Evolutionary conservation across 2,113 vertebrate genomes (phyloP), one percentile per base, ranked within the genome.

Genomic region (Cyanoramphus novaezelandiae): DNA sequence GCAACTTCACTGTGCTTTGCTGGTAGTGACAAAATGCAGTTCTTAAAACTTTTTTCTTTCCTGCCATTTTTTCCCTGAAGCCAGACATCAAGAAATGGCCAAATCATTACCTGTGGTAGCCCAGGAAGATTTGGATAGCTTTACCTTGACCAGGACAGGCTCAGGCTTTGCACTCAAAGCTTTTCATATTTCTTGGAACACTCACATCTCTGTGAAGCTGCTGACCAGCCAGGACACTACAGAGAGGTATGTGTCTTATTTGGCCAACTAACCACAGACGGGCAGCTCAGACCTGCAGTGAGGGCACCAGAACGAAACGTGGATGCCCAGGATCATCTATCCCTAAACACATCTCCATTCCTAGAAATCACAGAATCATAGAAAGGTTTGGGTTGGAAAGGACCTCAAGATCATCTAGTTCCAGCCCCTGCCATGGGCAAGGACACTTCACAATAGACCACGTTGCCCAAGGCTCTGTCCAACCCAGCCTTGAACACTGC

Each of bases 161-260:
- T 93, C 83, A 37, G 93, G 96, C 55, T 96, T 97, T 44, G 87
- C 94, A 3, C 91, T 97, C 55, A 97, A 94, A 95, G 96, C 95
- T 37, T 97, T 96, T 44, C 92, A 96, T 10, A 4, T 35, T n/a
- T 70, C 93, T 41, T 92, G 82, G 94, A 95, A 86, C 27, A 53
- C 47, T 35, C 55, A 78, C 25, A 87, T 97, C 65, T 94, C 91
- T 1, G 55, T 97, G 95, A 97, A 97, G 82, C 82, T 97, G 59
- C 68, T 97, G 90, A 76, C 65, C 46, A 90, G 59, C 41, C 95
- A 81, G 88, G 85, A 92, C 31, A 41, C 87, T 25, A 35, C 77
- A 23, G 87, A 93, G 41, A 96, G 96, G 97, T 97, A 80, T 0
- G 59, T 76, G 28, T 39, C 16, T 46, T 13, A 8, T 2, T 43